Evolutionary conservation across 2,797 vertebrate species (phyloP).

Genomic region (Acrocephalus scirpaceus): DNA sequence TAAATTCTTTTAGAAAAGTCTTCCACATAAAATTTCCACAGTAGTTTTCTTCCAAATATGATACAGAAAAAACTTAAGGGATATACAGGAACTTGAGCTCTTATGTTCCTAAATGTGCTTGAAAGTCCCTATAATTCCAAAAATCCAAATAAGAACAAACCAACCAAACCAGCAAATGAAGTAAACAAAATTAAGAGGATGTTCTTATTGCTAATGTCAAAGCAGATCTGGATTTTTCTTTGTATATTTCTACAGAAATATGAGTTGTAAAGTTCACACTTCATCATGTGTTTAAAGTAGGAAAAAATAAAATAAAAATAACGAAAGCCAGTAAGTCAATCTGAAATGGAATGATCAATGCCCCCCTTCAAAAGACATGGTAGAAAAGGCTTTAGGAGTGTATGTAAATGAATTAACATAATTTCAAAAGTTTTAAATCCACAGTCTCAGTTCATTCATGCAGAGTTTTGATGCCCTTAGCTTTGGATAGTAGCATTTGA

Average conservation of each 20-base stretch:
- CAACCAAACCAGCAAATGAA: neutral
- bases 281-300: neutral
- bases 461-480: neutral
- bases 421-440: neutral
- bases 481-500: neutral
- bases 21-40: neutral
- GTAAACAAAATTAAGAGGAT: neutral
- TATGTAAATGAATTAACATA: neutral
- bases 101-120: neutral
- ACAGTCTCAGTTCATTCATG: neutral
- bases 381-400: neutral
- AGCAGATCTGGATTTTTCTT: neutral
- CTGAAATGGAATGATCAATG: neutral
- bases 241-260: neutral
- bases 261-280: neutral
- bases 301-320: neutral
- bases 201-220: neutral
- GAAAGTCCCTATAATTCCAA: neutral
- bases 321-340: neutral
- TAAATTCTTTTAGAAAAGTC: neutral
- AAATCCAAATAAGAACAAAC: neutral
- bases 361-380: neutral
- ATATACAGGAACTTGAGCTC: neutral
- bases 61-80: neutral
- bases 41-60: neutral